These are phyloP conservation scores for Acrocephalus arundinaceus DNA, from an alignment of 2,113 vertebrate genomes.

Conservation along the genomic window DNA sequence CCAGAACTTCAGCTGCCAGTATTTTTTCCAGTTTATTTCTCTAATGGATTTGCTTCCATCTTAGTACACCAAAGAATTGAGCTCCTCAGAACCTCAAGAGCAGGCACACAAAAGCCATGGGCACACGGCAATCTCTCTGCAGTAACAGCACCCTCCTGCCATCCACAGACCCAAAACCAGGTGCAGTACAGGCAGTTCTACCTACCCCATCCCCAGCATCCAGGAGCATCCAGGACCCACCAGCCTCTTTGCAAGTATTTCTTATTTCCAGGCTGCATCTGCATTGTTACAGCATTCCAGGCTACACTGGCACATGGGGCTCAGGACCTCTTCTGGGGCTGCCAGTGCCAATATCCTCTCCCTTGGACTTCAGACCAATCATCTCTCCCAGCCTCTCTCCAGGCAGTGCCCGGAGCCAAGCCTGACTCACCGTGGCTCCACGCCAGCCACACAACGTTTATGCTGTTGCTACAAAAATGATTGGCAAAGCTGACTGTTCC, in stretches of 20 bases:
- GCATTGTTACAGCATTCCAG: background rate
- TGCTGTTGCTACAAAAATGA: background rate
- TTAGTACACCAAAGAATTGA: accelerated
- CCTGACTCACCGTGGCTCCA: background rate
- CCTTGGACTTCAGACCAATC: background rate
- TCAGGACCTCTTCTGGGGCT: background rate
- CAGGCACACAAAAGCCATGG: background rate
- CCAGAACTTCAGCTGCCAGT: background rate
- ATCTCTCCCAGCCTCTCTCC: background rate
- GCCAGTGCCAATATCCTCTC: background rate
- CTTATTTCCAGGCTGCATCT: background rate
- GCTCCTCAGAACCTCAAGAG: background rate
- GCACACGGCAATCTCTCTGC: background rate
- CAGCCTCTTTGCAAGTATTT: background rate
- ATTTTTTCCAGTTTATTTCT: background rate
- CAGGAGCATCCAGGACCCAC: background rate
- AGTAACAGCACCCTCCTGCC: background rate
- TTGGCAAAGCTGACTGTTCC: slow-evolving; percentile 3
- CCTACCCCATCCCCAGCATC: background rate
- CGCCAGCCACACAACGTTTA: background rate
- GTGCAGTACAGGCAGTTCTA: accelerated
- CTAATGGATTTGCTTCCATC: background rate
- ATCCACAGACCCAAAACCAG: accelerated
- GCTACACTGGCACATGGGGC: accelerated
- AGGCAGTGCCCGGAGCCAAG: background rate